Conservation (phyloP, 2,113 vertebrate genomes). For the Nestor notabilis region DNA sequence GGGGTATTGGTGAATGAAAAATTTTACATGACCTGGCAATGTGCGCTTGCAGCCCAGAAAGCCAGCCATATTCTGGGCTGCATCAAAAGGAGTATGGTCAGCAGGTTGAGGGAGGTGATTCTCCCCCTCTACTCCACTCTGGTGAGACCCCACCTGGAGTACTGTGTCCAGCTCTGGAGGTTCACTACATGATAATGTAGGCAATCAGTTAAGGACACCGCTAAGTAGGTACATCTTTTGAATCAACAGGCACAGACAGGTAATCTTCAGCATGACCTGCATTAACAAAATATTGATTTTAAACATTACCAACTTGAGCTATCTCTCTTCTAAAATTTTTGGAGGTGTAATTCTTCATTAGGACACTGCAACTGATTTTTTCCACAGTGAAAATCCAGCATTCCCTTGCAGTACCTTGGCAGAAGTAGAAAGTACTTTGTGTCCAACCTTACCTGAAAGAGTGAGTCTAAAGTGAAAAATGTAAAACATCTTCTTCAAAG, state of each 20-base stretch:
- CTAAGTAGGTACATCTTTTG: neutral
- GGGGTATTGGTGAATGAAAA: neutral
- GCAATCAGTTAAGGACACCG: neutral
- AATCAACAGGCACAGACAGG: neutral
- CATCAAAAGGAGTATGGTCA: neutral
- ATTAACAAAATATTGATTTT: neutral
- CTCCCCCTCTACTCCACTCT: neutral
- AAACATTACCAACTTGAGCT: neutral
- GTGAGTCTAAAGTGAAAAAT: neutral
- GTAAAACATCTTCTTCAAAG: neutral
- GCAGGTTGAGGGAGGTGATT: neutral
- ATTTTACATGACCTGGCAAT: neutral
- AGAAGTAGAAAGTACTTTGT: neutral
- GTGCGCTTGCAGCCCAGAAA: accelerated
- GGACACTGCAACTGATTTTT: neutral
- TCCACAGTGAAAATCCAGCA: neutral
- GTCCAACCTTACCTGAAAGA: neutral
- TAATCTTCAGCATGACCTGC: neutral
- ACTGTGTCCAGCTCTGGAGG: neutral
- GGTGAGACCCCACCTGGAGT: neutral
- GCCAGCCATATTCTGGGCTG: neutral
- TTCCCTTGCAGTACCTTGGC: neutral
- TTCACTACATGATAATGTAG: neutral
- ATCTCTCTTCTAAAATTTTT: neutral
- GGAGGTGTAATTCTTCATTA: neutral